Evolutionary conservation across 30 jellyfish, hydroid and myxozoan genomes (phyloP).

Genomic region (Aurelia aurita): DNA sequence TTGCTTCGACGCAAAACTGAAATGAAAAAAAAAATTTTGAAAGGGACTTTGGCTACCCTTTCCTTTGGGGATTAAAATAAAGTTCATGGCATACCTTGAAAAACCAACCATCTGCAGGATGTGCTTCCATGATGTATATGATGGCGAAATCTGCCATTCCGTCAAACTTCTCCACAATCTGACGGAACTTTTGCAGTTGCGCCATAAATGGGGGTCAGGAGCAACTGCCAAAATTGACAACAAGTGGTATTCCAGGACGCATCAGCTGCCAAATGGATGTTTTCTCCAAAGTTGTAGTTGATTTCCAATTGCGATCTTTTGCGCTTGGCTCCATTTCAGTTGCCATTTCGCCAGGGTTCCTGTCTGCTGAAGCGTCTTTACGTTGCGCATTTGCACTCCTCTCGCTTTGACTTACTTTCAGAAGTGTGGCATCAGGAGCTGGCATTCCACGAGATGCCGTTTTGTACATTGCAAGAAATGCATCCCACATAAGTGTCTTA

Average conservation of each 20-base stretch:
- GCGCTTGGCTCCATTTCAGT: no score
- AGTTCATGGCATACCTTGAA: slow-evolving; percentile 39
- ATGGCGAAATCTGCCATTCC: slow-evolving; percentile 77
- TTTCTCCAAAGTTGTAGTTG: neutral
- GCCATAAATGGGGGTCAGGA: slow-evolving; percentile 90
- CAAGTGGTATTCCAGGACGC: slow-evolving; percentile 79
- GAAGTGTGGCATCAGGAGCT: slow-evolving; percentile 45
- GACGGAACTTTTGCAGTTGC: slow-evolving; percentile 66
- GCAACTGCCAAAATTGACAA: slow-evolving; percentile 81
- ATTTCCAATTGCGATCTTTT: neutral
- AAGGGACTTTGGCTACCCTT: no score
- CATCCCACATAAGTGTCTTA: neutral
- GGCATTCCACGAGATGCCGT: slow-evolving; percentile 8
- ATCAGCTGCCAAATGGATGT: slow-evolving; percentile 12
- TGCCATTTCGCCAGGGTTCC: neutral
- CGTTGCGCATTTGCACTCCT: no score
- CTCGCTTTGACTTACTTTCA: neutral
- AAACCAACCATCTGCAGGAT: slow-evolving; percentile 75
- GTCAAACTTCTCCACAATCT: slow-evolving; percentile 34
- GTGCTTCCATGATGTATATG: slow-evolving; percentile 80
- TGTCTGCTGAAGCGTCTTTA: neutral
- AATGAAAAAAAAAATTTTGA: no score
- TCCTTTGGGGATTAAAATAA: no score
- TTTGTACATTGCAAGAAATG: slow-evolving; percentile 21
- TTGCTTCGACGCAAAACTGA: no score